Base-by-base conservation (phyloP, 2,113 vertebrate genomes). In the Nibea coibor region DNA sequence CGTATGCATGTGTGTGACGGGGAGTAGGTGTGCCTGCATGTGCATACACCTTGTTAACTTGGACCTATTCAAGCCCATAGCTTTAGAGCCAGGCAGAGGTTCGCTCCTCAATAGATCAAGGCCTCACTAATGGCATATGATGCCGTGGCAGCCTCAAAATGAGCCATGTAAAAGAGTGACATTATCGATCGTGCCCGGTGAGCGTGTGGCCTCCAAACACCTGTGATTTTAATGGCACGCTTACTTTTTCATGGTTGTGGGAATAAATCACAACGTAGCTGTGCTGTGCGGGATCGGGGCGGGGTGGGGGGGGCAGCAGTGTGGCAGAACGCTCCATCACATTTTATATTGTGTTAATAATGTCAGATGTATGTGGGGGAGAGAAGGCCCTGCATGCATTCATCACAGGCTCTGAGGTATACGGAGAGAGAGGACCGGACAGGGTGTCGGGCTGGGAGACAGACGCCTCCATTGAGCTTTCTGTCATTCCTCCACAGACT, bases 261-360 rank as follows among this genome's bases (percentile, higher is more conserved):
- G 85, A 82, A 94, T 95, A 94, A 94, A 95, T 94, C 94, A 93
- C 81, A 15, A 45, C 8, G 79, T 77, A 31, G 87, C 81, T 26
- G 68, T 54, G 62, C 83, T 69, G 72, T 14, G 84, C 62, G 70
- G 85, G 81, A 77, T 87, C 70, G 62, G 35, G 35, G 35, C 7
- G 1, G 6, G 35, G 35, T 6, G 35, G 35, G 31, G 58, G 81
- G 86, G 84, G 82, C 47, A 22, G 74, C 76, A 47, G 78, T 75
- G 78, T 78, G 90, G 81, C 87, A 89, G 82, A 80, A 87, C 76
- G 83, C 90, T 94, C 91, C 90, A 92, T 94, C 92, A 94, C 94
- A 85, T 94, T 92, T 94, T 94, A 94, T 93, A 93, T 92, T 92
- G 92, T 92, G 92, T 94, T 94, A 94, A 94, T 94, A 95, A 94